Evolutionary conservation across 2,888 invertebrate genomes (phyloP), one percentile per base, ranked within the genome.

Genomic region (Lordiphosa andalusiaca): DNA sequence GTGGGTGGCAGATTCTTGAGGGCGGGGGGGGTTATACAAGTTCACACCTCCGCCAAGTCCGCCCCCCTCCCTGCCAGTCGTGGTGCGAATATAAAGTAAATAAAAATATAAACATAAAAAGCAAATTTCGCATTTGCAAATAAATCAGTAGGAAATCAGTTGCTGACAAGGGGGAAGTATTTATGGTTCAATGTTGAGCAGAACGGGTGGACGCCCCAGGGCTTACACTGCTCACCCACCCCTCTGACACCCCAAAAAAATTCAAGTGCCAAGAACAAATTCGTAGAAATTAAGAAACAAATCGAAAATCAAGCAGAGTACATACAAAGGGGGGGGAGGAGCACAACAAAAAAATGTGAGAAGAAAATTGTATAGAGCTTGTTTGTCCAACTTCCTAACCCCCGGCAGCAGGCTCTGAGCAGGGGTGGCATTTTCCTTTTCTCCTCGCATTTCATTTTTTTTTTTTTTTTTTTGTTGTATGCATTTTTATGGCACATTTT

Each of bases 131-230:
- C 84, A 82, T 82, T 84, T 78, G 83, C 83, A 82, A 82, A 82
- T 82, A 82, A 82, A 84, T 83, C 81, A 84, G 84, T 80, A 65
- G 85, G 62, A 81, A 81, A 81, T 81, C 80, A 81, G 85, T 81
- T 84, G 80, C 84, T 83, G 80, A 81, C 80, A 81, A 68, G 77
- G 84, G 84, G 80, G 85, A 85, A 85, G 80, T 85, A 81, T 81
- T 81, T 81, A 81, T 81, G 80, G 84, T 64, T 65, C 75, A 30
- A 30, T 30, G 30, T 30, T 30, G 23, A 4, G 23, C 4, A 23
- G 80, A 67, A 50, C 69, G 66, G 66, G 58, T 67, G 58, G 47
- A 53, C 53, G 58, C 63, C 58, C 33, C 41, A 47, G 67, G 63
- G 66, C 12, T n/a, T 35, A 3, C 38, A 38, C 39, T 7, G 39